Conservation (phyloP, 2,113 vertebrate species). For the Melanerpes formicivorus region DNA sequence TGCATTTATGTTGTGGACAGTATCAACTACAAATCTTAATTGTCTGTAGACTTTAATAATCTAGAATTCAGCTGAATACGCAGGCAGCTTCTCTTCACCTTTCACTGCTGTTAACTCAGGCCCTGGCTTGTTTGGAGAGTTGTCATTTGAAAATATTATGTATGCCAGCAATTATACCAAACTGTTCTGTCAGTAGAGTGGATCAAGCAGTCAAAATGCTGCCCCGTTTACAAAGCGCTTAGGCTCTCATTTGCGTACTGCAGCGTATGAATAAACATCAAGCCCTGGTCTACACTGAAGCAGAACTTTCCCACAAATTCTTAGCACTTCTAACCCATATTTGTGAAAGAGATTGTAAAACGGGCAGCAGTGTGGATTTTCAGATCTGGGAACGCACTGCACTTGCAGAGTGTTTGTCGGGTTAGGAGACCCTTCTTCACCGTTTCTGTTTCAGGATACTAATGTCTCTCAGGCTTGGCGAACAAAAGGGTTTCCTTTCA, state of each 20-base stretch:
- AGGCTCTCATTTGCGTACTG: conserved; percentile 58
- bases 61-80: not conserved
- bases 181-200: conserved; percentile 28
- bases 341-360: conserved; percentile 10
- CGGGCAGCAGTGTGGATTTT: not conserved
- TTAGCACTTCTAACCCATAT: not conserved
- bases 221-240: conserved; percentile 47
- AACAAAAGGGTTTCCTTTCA: conserved; percentile 24
- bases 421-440: not conserved
- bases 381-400: not conserved
- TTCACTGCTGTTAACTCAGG: conserved; percentile 18
- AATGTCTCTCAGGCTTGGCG: not conserved
- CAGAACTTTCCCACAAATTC: conserved; percentile 60
- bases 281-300: conserved; percentile 6
- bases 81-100: conserved; percentile 10
- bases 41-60: not conserved
- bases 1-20: not conserved
- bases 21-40: conserved; percentile 5
- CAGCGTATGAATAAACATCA: conserved; percentile 52
- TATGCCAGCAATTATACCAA: conserved; percentile 35
- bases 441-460: not conserved
- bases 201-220: conserved; percentile 48
- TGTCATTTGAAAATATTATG: conserved; percentile 56
- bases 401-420: not conserved
- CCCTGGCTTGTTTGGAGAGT: conserved; percentile 40